Percentiles rank a stretch among this genome's conserved stretches.
phyloP scores from a whole-genome alignment of 2,797 vertebrate species.

The Parauchenoglanis punctatus region DNA sequence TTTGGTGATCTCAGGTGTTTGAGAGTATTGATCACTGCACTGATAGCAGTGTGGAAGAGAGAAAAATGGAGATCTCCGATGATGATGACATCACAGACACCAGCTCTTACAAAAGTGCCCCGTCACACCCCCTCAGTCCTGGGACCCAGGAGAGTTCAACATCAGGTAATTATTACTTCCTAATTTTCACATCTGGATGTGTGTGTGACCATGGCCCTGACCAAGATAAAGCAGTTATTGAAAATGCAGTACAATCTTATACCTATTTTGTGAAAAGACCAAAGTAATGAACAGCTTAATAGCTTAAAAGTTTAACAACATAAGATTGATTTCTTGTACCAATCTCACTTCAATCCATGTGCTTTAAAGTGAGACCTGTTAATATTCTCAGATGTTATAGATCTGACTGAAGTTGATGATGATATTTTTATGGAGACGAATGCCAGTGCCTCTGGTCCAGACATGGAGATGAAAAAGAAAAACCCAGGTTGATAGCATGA shows the following conservation, averaged over 20 bases:
- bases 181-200: not conserved
- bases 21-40: not conserved
- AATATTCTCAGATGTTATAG: constrained; percentile 62
- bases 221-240: not conserved
- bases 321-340: not conserved
- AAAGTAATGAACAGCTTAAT: no score
- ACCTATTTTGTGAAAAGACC: not conserved
- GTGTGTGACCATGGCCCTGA: not conserved
- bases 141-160: constrained; percentile 2
- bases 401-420: constrained; percentile 54
- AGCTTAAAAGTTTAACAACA: no score
- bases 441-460: constrained; percentile 1
- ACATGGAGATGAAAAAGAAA: not conserved
- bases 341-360: not conserved
- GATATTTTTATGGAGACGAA: constrained; percentile 27
- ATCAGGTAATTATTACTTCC: constrained; percentile 21
- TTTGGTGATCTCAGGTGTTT: constrained; percentile 52
- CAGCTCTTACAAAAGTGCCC: constrained; percentile 47
- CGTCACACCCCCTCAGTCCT: constrained; percentile 37
- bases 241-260: not conserved
- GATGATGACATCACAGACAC: constrained; percentile 31
- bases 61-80: constrained; percentile 29
- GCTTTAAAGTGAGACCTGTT: constrained; percentile 6
- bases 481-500: constrained; percentile 13
- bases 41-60: not conserved